Percentiles rank a stretch among this genome's conserved stretches.
Evolutionary conservation across 2,797 vertebrate genomes (phyloP).

Genomic region (Danionella dracula): DNA sequence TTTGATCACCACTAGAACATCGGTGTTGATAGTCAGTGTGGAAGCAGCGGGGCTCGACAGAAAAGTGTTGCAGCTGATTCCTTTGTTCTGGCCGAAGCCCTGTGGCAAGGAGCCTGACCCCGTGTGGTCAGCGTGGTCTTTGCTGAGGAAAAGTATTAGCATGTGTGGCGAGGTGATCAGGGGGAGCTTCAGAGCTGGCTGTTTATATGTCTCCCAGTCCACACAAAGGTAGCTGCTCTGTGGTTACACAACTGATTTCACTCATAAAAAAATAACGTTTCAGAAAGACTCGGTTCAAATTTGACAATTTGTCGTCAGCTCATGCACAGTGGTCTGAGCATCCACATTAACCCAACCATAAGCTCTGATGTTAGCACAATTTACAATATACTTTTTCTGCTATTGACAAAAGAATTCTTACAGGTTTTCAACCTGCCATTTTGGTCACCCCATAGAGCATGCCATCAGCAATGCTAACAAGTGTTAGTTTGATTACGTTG

Average conservation of each 20-base stretch:
- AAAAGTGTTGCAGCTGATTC: constrained; percentile 32
- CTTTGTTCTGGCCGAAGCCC: constrained; percentile 51
- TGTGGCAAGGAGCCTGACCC: constrained; percentile 37
- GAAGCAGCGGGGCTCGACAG: constrained; percentile 42
- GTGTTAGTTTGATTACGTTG: too few relatives aligned
- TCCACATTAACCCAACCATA: too few relatives aligned
- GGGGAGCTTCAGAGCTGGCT: constrained; percentile 37
- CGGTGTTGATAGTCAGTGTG: constrained; percentile 49
- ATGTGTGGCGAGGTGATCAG: constrained; percentile 34
- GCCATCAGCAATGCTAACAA: too few relatives aligned
- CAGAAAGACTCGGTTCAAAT: background rate
- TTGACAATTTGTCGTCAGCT: background rate
- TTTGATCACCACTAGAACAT: constrained; percentile 64
- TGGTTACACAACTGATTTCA: constrained; percentile 33
- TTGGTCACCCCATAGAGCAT: too few relatives aligned
- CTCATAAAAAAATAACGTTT: constrained; percentile 30
- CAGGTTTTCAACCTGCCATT: too few relatives aligned
- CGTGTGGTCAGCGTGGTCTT: constrained; percentile 41
- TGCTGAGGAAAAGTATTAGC: constrained; percentile 35
- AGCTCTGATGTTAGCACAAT: too few relatives aligned
- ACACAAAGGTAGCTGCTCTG: constrained; percentile 32
- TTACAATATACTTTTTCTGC: too few relatives aligned
- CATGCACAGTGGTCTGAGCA: too few relatives aligned
- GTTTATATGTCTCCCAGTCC: constrained; percentile 12
- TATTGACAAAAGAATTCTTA: too few relatives aligned